Percentiles rank a stretch among this genome's conserved stretches.
phyloP scores from a whole-genome alignment of 1,140 invertebrate genomes.

The Carcinoscorpius rotundicauda region DNA sequence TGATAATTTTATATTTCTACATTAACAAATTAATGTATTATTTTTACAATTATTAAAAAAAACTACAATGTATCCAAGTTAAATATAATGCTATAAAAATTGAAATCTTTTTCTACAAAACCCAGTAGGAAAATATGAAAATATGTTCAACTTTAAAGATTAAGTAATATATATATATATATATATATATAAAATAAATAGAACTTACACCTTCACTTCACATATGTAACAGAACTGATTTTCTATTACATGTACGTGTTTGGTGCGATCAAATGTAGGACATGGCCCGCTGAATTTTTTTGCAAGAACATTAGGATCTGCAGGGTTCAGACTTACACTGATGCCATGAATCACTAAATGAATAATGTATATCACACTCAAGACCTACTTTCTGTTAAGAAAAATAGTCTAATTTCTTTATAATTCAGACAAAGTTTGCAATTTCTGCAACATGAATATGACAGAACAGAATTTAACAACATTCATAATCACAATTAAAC shows the following conservation, averaged over 20 bases:
- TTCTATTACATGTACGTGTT: slow-evolving; percentile 87
- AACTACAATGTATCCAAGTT: too few species aligned
- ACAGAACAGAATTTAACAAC: too few species aligned
- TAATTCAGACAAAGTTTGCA: too few species aligned
- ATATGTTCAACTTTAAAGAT: slow-evolving; percentile 1
- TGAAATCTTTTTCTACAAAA: too few species aligned
- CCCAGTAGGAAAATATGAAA: too few species aligned
- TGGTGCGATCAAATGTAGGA: slow-evolving; percentile 70
- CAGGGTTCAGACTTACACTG: slow-evolving; percentile 71
- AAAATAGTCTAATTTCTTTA: too few species aligned
- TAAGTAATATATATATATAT: background rate
- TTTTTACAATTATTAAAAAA: slow-evolving; percentile 3
- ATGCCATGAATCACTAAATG: slow-evolving; percentile 60
- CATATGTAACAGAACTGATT: slow-evolving; percentile 88
- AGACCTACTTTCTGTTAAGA: too few species aligned
- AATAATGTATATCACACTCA: slow-evolving; percentile 39
- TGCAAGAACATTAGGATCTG: slow-evolving; percentile 44
- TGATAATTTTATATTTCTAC: too few species aligned
- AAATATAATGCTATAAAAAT: too few species aligned
- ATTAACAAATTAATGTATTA: too few species aligned
- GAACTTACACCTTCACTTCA: slow-evolving; percentile 52
- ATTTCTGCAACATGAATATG: too few species aligned
- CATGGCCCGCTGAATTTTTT: slow-evolving; percentile 25
- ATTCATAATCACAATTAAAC: too few species aligned
- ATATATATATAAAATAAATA: background rate